Percentiles rank a stretch among this genome's conserved stretches.
Evolutionary conservation across 2,113 vertebrate genomes (phyloP).

Genomic region (Helogale parvula): DNA sequence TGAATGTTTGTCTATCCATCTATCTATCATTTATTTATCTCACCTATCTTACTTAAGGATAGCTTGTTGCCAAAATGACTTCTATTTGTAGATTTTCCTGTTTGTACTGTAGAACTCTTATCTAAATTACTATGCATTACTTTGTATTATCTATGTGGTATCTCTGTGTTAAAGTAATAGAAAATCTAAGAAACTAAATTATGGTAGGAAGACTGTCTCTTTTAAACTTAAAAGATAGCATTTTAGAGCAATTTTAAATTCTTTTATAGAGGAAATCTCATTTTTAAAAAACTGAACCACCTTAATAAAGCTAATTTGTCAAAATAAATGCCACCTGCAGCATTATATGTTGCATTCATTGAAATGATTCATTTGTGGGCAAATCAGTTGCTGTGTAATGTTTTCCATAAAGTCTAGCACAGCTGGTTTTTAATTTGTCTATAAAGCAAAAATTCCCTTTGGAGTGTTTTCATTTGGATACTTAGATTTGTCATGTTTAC

Average conservation of each 20-base stretch:
- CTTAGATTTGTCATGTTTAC: constrained; percentile 64
- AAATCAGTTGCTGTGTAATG: constrained; percentile 39
- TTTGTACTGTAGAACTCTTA: background rate
- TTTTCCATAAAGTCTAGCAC: constrained; percentile 35
- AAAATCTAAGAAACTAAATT: constrained; percentile 39
- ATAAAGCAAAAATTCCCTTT: constrained; percentile 56
- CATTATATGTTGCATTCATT: background rate
- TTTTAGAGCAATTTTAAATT: constrained; percentile 17
- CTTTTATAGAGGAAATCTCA: background rate
- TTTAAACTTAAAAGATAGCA: constrained; percentile 26
- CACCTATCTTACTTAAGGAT: background rate
- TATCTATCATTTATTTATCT: background rate
- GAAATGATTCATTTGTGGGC: constrained; percentile 64
- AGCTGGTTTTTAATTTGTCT: constrained; percentile 69
- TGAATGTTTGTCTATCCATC: background rate
- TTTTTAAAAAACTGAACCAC: background rate
- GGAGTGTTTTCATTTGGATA: constrained; percentile 54
- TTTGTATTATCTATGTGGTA: background rate
- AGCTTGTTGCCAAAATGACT: background rate
- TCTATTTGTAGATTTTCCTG: background rate
- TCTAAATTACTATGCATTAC: background rate
- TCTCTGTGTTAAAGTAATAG: background rate
- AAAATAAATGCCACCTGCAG: constrained; percentile 68
- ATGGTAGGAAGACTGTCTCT: background rate
- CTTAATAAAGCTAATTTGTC: constrained; percentile 50